phyloP scores from a whole-genome alignment of 2,113 vertebrate genomes.

The Aphyosemion australe region DNA sequence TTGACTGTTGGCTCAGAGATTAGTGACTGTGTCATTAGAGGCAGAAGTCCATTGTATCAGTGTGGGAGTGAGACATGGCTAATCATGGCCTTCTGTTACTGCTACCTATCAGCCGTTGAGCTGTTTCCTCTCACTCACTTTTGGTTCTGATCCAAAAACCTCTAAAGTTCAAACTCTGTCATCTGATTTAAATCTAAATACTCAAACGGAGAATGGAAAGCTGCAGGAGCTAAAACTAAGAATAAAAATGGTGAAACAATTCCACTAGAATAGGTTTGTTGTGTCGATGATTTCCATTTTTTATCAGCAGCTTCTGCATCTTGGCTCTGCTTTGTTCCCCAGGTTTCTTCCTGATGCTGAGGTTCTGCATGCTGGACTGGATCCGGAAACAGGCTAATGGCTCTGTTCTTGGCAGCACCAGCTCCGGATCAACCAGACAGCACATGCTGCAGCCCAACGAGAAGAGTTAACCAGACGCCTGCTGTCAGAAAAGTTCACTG shows the following conservation, averaged over 20 bases:
- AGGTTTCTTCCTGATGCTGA: slow-evolving; percentile 81
- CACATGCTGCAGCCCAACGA: slow-evolving; percentile 72
- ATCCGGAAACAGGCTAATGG: slow-evolving; percentile 47
- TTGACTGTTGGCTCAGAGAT: slow-evolving; percentile 33
- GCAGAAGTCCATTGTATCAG: slow-evolving; percentile 46
- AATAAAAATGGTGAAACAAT: too few relatives aligned
- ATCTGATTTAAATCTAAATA: neutral
- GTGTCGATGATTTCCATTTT: too few relatives aligned
- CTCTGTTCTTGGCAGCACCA: slow-evolving; percentile 53
- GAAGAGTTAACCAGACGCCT: slow-evolving; percentile 40
- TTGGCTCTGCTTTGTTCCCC: slow-evolving; percentile 18
- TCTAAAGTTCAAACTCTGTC: too few relatives aligned
- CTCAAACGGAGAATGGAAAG: too few relatives aligned
- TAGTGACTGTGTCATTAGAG: slow-evolving; percentile 22
- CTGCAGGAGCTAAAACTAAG: too few relatives aligned
- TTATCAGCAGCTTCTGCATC: too few relatives aligned
- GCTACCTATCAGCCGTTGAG: slow-evolving; percentile 29
- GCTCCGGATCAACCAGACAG: slow-evolving; percentile 69
- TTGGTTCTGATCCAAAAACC: slow-evolving; percentile 26
- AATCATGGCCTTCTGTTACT: slow-evolving; percentile 20
- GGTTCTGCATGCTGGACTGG: slow-evolving; percentile 72
- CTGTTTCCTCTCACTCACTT: slow-evolving; percentile 35
- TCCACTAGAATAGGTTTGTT: too few relatives aligned
- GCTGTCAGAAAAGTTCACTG: neutral
- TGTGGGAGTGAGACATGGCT: slow-evolving; percentile 40